Evolutionary conservation across 30 jellyfish, hydroid and myxozoan species (phyloP), one percentile per base, ranked within the genome.

Genomic region (Chrysaora quinquecirrha): DNA sequence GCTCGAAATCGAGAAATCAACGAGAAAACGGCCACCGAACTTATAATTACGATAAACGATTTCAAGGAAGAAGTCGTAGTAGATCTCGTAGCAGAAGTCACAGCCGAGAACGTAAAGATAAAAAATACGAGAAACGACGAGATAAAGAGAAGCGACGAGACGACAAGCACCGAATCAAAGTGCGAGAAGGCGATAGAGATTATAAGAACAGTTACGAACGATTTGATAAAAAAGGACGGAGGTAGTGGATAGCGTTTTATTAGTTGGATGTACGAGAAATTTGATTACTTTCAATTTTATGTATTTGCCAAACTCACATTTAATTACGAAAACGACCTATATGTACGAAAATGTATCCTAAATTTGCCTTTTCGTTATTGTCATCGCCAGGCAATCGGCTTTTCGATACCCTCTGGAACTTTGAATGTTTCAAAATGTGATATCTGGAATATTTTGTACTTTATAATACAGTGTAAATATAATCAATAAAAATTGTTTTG

Each of bases 11-110:
- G 48, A 35, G 65, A 49, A 25, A 60, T 38, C 85, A 60, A n/a
- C 72, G 75, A 64, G 89, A 85, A 48, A 90, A 90, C 60, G 97
- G 97, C 38, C 96, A 90, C 74, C 84, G 87, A 25, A 30, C 87
- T 64, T 74, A 80, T 33, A 52, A 80, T 68, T 78, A 76, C 70
- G 89, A 73, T 28, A 83, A 84, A 34, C 79, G 87, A 14, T 78
- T 60, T 48, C 70, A 87, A 11, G 82, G 73, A 18, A 75, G 95
- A 32, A 73, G 93, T 54, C 72, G 89, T 33, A 76, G 91, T 33
- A 73, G 84, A 0, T 85, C 95, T 38, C 85, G 82, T 35, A 70
- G 82, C 22, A 14, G 95, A 52, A 71, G 88, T 67, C 75, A 84
- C 18, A 75, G 89, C 48, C 65, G 95, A 52, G 95, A 84, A 1